Evolutionary conservation across 2,113 vertebrate genomes (phyloP), one percentile per base, ranked within the genome.

Genomic region (Gopherus evgoodei): DNA sequence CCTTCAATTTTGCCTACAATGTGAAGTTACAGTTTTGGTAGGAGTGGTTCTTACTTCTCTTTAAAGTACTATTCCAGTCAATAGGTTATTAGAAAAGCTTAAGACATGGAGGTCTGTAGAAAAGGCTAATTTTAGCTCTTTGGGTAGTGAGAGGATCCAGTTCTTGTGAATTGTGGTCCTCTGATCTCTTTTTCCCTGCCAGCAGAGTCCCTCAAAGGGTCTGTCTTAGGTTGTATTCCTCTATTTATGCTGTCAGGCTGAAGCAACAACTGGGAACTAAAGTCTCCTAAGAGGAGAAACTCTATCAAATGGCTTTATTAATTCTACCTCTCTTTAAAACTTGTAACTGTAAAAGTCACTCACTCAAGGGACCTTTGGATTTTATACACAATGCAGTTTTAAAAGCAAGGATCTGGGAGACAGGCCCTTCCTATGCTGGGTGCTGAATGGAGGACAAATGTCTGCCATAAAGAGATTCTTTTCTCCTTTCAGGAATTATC

Each of bases 301-400:
- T 65, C 82, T 86, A 92, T 83, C 53, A 95, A 95, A 86, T 31
- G 91, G 22, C 81, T 89, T 93, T 76, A 65, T 65, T 91, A 87
- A 97, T 96, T 91, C 89, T 93, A n/a, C 44, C 65, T n/a, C 83
- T 92, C 65, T 96, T 93, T 81, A 88, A 91, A 81, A 72, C 17
- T 19, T 69, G n/a, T 69, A 38, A 38, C 35, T 38, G 35, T 38
- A 69, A n/a, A 38, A 92, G 89, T 95, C 91, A 84, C 53, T 86
- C 91, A 95, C 89, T 54, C 91, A 65, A 94, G 50, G 86, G 65
- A 94, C 38, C 31, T 81, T 81, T 90, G 65, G 65, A 65, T 96
- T 97, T 96, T 92, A 83, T 42, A 93, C 78, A 62, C 91, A 92
- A 92, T 95, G 65, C 81, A 65, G 79, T 91, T 93, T 94, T 87